Base-by-base conservation (phyloP, 2,888 invertebrate genomes). In the Chrysodeixis includens region DNA sequence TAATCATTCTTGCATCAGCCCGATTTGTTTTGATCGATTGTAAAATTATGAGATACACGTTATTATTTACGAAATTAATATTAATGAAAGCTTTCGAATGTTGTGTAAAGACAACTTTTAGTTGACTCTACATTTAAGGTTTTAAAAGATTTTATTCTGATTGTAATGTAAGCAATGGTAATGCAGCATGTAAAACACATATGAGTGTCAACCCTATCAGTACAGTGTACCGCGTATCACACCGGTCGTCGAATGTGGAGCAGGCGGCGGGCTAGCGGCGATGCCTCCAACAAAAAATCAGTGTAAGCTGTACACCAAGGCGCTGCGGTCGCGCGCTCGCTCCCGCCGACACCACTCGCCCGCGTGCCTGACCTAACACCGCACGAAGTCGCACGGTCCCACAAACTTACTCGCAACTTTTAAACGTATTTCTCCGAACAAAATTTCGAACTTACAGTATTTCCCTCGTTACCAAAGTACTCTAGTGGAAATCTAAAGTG, bases 241-340 rank as follows among this genome's bases (percentile, higher is more conserved):
- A 93, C 94, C 92, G 93, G 93, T 93, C 92, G 89, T 87, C 90
- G 91, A 93, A 94, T 94, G 93, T 95, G 87, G 94, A 94, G 94
- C 94, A 94, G 83, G 88, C 89, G 84, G 86, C 85, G 82, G 76
- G 81, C 83, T 76, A 87, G 88, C 90, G 87, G 89, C 93, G 92
- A 94, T 94, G 94, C 93, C 94, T 94, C 87, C 92, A 74, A 91
- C 93, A 92, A 94, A 94, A 94, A 95, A 94, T 94, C 94, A 95
- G 94, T 95, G 93, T 94, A 93, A 93, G 93, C 90, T 93, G 89
- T 82, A 92, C 91, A 89, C 88, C 78, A 89, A 86, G 85, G 88
- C 90, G 88, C 83, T 84, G 70, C 94, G 92, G 94, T 92, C 94
- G 94, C 90, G 91, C 90, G 87, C 87, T 87, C 88, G 80, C 78